Conservation (phyloP, 2,888 invertebrate species). For the Eilema sororculum region DNA sequence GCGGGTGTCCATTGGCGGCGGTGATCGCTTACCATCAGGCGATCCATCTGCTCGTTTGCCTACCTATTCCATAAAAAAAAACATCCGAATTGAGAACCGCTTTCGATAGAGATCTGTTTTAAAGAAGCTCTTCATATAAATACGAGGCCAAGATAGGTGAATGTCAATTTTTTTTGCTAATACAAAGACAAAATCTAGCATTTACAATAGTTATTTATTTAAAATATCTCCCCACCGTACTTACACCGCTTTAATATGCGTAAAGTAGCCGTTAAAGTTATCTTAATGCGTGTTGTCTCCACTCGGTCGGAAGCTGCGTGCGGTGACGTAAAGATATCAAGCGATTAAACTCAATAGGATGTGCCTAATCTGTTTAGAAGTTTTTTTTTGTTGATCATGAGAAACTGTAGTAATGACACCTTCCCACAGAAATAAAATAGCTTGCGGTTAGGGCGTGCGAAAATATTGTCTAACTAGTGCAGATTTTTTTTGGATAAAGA, state of each 20-base stretch:
- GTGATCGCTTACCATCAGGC: no score
- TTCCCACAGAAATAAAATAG: conserved; percentile 9
- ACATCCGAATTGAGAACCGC: no score
- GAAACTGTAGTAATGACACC: background rate
- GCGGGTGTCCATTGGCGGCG: no score
- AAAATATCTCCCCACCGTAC: background rate
- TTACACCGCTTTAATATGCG: background rate
- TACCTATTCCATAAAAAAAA: no score
- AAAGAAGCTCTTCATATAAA: no score
- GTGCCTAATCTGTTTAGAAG: conserved; percentile 9
- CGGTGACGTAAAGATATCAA: conserved; percentile 3
- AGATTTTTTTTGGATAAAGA: background rate
- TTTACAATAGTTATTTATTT: no score
- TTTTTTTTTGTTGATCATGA: background rate
- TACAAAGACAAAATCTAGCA: no score
- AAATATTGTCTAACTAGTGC: background rate
- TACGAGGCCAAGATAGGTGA: no score
- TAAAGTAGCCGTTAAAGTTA: background rate
- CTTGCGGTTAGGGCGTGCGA: conserved; percentile 1
- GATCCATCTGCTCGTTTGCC: no score
- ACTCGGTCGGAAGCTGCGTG: conserved; percentile 7
- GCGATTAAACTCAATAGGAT: conserved; percentile 10
- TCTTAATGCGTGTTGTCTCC: background rate
- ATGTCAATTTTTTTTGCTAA: no score
- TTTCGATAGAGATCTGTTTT: no score